These are phyloP conservation scores for Paedocypris micromegethes DNA, from an alignment of 2,797 vertebrate species.

Conservation along the genomic window DNA sequence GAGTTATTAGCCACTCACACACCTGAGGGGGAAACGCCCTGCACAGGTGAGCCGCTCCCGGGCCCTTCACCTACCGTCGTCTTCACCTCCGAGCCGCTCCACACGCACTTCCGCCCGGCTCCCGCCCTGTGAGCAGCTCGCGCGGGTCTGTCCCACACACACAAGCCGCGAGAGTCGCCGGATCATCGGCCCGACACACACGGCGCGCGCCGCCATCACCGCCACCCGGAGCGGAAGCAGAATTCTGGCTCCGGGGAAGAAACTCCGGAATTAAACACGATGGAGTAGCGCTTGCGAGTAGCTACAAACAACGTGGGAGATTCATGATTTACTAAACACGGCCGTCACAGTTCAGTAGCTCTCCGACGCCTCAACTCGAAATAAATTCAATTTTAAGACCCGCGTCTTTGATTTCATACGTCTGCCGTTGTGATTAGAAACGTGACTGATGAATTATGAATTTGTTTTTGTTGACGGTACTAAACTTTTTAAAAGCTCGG, in stretches of 20 bases:
- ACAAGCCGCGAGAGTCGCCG: neutral
- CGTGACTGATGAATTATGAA: too few species aligned
- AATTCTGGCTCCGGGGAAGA: neutral
- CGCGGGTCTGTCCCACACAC: neutral
- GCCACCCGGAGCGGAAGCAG: neutral
- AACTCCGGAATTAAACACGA: conserved; percentile 4
- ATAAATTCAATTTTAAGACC: neutral
- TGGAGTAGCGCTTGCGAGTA: neutral
- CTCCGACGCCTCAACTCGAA: neutral
- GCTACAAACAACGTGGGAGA: conserved; percentile 20
- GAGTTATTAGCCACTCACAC: too few species aligned
- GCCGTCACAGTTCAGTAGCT: neutral
- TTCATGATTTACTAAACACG: neutral
- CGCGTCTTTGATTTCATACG: neutral
- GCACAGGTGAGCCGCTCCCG: too few species aligned
- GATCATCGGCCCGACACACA: neutral
- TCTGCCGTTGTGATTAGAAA: too few species aligned
- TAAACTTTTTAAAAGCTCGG: too few species aligned
- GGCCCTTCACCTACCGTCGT: conserved; percentile 57
- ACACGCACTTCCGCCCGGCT: conserved; percentile 58
- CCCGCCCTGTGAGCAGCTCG: conserved; percentile 41
- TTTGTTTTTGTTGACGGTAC: too few species aligned
- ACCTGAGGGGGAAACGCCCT: too few species aligned
- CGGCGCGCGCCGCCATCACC: neutral
- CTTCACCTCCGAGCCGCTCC: conserved; percentile 55